Evolutionary conservation across 2,888 invertebrate species (phyloP).

Genomic region (Sympetrum striolatum): DNA sequence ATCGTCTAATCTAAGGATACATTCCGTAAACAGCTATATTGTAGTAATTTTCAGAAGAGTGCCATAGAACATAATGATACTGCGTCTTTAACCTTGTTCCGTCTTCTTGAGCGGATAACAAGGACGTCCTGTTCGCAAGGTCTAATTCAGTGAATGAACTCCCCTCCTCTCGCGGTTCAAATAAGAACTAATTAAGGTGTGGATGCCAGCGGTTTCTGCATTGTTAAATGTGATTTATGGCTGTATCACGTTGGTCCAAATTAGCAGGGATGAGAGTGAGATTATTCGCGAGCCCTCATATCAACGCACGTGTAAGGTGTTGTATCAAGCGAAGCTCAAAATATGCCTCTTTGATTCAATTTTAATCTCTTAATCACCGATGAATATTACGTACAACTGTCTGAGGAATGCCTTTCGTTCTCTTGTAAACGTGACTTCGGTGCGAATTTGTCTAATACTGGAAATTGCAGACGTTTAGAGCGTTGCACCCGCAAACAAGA

Average conservation of each 20-base stretch:
- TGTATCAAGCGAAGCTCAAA: too few relatives aligned
- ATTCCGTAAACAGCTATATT: too few relatives aligned
- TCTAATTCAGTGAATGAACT: constrained; percentile 34
- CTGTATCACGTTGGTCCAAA: constrained; percentile 6
- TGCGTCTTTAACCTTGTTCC: background rate
- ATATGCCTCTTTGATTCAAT: too few relatives aligned
- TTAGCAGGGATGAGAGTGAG: constrained; percentile 11
- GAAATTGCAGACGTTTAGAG: too few relatives aligned
- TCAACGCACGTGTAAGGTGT: background rate
- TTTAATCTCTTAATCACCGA: background rate
- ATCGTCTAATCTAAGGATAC: too few relatives aligned
- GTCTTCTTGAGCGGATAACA: background rate
- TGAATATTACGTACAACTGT: background rate
- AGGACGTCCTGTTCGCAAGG: background rate
- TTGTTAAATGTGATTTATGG: constrained; percentile 33
- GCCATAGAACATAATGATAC: background rate
- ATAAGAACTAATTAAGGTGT: constrained; percentile 27
- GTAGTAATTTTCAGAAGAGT: too few relatives aligned
- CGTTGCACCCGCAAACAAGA: too few relatives aligned
- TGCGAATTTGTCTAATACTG: too few relatives aligned
- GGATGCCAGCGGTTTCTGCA: background rate
- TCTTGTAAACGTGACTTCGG: too few relatives aligned
- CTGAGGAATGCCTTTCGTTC: too few relatives aligned
- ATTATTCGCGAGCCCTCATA: background rate
- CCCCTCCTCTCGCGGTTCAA: constrained; percentile 2